Conservation (phyloP, 2,888 invertebrate genomes). For the Pyrrhia umbra region DNA sequence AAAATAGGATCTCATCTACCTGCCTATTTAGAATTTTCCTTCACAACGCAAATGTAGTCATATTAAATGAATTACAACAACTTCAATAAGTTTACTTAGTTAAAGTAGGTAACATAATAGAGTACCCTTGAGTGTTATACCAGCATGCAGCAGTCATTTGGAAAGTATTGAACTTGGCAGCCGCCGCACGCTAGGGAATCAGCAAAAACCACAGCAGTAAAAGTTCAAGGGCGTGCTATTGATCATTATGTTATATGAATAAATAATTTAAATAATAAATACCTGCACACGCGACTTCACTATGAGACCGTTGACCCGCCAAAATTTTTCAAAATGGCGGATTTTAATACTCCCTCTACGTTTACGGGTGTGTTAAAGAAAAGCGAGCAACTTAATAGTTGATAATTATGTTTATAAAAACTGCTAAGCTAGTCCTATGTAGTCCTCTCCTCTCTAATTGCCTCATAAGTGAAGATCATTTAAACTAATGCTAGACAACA, state of each 20-base stretch:
- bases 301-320: conserved; percentile 43
- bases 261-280: not conserved
- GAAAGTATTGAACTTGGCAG: conserved; percentile 44
- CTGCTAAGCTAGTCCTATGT: not conserved
- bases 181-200: conserved; percentile 23
- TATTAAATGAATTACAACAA: conserved; percentile 1
- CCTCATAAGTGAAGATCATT: not conserved
- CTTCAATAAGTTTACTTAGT: conserved; percentile 23
- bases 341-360: too few relatives aligned
- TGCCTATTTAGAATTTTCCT: conserved; percentile 2
- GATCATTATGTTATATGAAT: conserved; percentile 34
- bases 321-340: conserved; percentile 33
- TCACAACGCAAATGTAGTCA: conserved; percentile 8
- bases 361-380: too few relatives aligned
- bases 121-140: conserved; percentile 22
- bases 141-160: conserved; percentile 20
- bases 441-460: not conserved
- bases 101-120: conserved; percentile 19
- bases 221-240: conserved; percentile 48
- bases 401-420: not conserved
- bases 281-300: conserved; percentile 1
- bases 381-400: not conserved
- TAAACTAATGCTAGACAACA: not conserved
- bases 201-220: conserved; percentile 32
- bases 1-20: not conserved